Conservation (phyloP, 1,140 invertebrate genomes). For the Zaprionus ghesquierei region DNA sequence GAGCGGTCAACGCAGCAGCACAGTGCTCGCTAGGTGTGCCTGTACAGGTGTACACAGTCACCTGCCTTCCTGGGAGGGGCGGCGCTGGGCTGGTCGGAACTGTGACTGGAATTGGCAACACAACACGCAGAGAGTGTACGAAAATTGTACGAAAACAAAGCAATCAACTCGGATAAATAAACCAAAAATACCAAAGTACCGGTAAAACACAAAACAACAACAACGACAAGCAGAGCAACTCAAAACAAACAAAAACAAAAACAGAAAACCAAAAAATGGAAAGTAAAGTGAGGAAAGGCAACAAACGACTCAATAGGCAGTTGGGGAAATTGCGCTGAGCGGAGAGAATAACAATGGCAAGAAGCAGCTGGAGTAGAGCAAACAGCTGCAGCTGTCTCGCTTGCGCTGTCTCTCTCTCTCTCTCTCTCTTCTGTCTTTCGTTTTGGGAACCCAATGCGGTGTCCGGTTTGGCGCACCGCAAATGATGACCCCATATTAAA, state of each 20-base stretch:
- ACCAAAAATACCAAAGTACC: conserved; percentile 75
- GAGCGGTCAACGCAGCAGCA: not conserved
- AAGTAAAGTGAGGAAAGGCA: not conserved
- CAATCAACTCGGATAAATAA: conserved; percentile 78
- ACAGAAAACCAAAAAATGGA: conserved; percentile 13
- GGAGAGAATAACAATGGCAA: not conserved
- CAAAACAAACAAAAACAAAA: conserved; percentile 42
- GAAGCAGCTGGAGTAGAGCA: not conserved
- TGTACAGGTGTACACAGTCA: conserved; percentile 10
- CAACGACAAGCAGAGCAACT: conserved; percentile 27
- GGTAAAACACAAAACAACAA: conserved; percentile 56
- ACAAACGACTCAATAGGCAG: conserved; percentile 49
- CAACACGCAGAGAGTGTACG: conserved; percentile 48
- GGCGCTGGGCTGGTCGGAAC: conserved; percentile 34
- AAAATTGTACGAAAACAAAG: conserved; percentile 76
- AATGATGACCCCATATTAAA: conserved; percentile 52
- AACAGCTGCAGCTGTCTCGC: conserved; percentile 37
- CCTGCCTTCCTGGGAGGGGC: not conserved
- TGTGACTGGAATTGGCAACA: conserved; percentile 74
- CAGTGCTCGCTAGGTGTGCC: conserved; percentile 4
- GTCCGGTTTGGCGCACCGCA: conserved; percentile 20
- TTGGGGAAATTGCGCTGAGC: conserved; percentile 39
- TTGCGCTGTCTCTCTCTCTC: not conserved
- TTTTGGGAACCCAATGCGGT: conserved; percentile 13
- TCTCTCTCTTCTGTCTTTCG: not conserved